Base-by-base conservation (phyloP, 2,888 invertebrate genomes). In the Sphaerophoria rueppellii region DNA sequence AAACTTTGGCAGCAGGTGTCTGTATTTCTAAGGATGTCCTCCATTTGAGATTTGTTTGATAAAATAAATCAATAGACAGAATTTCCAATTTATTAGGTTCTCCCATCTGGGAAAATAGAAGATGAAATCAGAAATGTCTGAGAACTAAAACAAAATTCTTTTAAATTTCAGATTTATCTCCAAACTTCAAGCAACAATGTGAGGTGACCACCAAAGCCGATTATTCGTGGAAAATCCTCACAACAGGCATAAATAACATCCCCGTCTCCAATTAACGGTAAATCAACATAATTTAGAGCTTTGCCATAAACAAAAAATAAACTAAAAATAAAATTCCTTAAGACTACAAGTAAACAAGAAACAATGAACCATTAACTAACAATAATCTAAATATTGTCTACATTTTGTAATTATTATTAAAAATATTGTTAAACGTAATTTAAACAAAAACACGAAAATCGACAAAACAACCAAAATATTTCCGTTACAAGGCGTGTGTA, bases 311-410 rank as follows among this genome's bases (percentile, higher is more conserved):
- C 72, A 81, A 12, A 80, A 67, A 71, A 71, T 50, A 37, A 12
- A 80, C 72, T 81, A 12, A 80, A 67, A 71, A 71, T 50, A 37
- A 77, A 40, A 60, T 50, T 55, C 58, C 67, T 50, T 69, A 70
- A 61, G 58, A 77, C 71, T 69, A 80, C 54, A 61, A 72, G 65
- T 60, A 74, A 50, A 81, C 4, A 67, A 50, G 43, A 67, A 70
- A 46, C 54, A 60, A 46, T 63, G 69, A 75, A 71, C 70, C 57
- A 61, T 35, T 72, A 73, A 82, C 79, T 74, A 78, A 81, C 57
- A 73, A 76, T 80, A 85, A 85, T 72, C 46, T 55, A 60, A 75
- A 75, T 72, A 80, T 83, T 83, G 80, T 80, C 75, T 72, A 81
- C 70, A 79, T 70, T 73, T 83, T 83, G 61, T 85, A 81, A 73